phyloP scores from a whole-genome alignment of 2,113 vertebrate genomes.

The Alligator sinensis region DNA sequence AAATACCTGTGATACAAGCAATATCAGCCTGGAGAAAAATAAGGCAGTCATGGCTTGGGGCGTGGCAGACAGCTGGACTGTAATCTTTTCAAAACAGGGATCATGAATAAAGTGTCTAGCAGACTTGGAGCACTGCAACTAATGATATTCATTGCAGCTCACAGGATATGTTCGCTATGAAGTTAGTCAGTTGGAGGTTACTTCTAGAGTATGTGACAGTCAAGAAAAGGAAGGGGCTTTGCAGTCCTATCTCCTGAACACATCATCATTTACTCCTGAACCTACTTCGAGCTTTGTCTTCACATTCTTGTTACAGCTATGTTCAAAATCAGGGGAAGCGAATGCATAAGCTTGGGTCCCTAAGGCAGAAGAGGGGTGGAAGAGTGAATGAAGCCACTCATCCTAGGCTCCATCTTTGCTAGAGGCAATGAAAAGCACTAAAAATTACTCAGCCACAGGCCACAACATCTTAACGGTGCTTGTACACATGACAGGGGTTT shows the following conservation, averaged over 20 bases:
- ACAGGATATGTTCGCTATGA: neutral
- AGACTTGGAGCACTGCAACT: neutral
- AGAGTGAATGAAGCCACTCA: neutral
- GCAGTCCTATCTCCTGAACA: no score
- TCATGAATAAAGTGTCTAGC: neutral
- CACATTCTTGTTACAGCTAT: neutral
- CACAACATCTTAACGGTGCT: neutral
- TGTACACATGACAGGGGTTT: no score
- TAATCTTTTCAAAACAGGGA: neutral
- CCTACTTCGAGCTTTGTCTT: neutral
- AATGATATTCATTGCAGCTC: no score
- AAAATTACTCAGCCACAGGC: neutral
- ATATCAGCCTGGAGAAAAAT: accelerated
- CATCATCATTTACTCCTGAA: neutral
- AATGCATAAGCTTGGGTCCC: neutral
- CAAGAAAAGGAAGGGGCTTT: no score
- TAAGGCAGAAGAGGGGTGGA: neutral
- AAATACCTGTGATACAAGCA: neutral
- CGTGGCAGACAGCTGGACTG: accelerated
- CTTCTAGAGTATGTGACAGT: neutral
- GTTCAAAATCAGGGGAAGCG: neutral
- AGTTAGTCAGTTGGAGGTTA: neutral
- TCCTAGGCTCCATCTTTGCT: accelerated
- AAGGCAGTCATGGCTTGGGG: accelerated
- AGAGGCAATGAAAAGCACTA: neutral